phyloP scores from a whole-genome alignment of 92 coral and sea anemone genomes.

The Heliopora coerulea region DNA sequence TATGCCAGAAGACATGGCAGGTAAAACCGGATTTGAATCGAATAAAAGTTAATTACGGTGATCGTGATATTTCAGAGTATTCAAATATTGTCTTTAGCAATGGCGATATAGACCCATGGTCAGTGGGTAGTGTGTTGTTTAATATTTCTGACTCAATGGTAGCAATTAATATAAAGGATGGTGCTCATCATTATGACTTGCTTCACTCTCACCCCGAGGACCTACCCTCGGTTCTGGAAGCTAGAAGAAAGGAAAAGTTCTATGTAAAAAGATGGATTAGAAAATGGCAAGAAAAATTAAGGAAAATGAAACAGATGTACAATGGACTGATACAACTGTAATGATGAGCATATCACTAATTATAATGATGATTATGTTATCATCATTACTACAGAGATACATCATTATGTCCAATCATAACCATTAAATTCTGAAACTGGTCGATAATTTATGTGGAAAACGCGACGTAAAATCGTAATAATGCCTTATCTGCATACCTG shows the following conservation, averaged over 20 bases:
- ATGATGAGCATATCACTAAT: background rate
- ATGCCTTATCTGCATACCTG: no score
- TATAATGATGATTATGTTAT: background rate
- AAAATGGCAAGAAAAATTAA: slow-evolving; percentile 24
- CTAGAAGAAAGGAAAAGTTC: slow-evolving; percentile 17
- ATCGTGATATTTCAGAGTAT: slow-evolving; percentile 37
- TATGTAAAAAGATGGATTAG: slow-evolving; percentile 19
- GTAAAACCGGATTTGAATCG: slow-evolving; percentile 22
- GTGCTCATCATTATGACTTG: slow-evolving; percentile 32
- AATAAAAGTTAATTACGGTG: slow-evolving; percentile 31
- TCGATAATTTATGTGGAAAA: no score
- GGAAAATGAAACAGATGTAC: background rate
- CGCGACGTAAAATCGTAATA: no score
- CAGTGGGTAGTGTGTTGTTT: slow-evolving; percentile 23
- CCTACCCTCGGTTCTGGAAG: slow-evolving; percentile 21
- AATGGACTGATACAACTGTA: no score
- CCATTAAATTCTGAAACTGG: no score
- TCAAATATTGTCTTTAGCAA: slow-evolving; percentile 32
- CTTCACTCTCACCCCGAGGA: slow-evolving; percentile 22
- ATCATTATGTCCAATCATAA: no score
- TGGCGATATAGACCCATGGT: slow-evolving; percentile 37
- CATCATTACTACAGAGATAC: no score
- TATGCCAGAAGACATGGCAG: slow-evolving; percentile 28
- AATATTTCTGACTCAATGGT: slow-evolving; percentile 31
- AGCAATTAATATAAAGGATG: slow-evolving; percentile 24